These are phyloP conservation scores for Drosophila kambysellisi DNA, from an alignment of 2,888 invertebrate species.

Conservation along the genomic window DNA sequence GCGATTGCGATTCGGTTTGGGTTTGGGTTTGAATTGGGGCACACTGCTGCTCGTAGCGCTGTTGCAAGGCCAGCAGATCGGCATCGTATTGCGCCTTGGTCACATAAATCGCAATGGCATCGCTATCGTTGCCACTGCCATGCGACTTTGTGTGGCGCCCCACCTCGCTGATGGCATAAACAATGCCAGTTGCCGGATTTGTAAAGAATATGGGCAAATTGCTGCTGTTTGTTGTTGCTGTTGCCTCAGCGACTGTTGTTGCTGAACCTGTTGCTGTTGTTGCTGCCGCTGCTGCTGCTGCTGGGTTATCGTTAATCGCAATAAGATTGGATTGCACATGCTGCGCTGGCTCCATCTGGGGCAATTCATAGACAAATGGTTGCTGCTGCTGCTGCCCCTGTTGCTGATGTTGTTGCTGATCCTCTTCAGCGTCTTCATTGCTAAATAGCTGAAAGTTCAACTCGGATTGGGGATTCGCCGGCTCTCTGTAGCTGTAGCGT, in stretches of 20 bases:
- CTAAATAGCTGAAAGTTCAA: constrained; percentile 69
- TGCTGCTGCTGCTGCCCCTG: constrained; percentile 17
- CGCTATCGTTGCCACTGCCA: constrained; percentile 33
- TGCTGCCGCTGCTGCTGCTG: not conserved
- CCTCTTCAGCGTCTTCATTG: constrained; percentile 25
- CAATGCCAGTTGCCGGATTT: constrained; percentile 83
- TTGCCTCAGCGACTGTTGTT: not conserved
- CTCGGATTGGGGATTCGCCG: constrained; percentile 29
- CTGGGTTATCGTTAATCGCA: constrained; percentile 40
- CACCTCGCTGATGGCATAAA: constrained; percentile 83
- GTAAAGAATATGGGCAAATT: constrained; percentile 83
- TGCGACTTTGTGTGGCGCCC: constrained; percentile 53
- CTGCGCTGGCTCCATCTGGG: constrained; percentile 1
- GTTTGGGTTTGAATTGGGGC: not conserved
- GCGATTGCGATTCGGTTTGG: not conserved
- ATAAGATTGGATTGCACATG: constrained; percentile 61
- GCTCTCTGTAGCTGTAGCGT: constrained; percentile 64
- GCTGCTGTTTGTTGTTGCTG: constrained; percentile 2
- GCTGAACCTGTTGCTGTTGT: not conserved
- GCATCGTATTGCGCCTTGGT: constrained; percentile 83
- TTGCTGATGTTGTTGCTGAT: constrained; percentile 2
- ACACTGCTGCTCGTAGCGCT: constrained; percentile 66
- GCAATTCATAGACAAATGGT: constrained; percentile 43
- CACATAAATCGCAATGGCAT: constrained; percentile 74
- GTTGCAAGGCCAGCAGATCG: constrained; percentile 69